phyloP scores from a whole-genome alignment of 2,113 vertebrate genomes.

The Chaenocephalus aceratus region DNA sequence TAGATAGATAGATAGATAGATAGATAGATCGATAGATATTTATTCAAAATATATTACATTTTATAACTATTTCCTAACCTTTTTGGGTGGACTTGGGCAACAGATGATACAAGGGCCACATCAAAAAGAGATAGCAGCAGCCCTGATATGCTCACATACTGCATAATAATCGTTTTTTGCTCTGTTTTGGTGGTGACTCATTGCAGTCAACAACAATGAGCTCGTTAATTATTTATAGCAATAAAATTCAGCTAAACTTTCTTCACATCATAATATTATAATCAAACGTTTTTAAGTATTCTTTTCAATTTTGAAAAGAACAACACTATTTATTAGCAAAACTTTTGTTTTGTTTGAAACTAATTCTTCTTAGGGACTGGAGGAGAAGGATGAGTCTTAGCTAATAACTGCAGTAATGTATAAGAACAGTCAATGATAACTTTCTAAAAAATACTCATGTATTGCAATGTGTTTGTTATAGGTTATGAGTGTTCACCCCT shows the following conservation, averaged over 20 bases:
- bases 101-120: too few species aligned
- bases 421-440: background rate
- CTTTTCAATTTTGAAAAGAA: too few species aligned
- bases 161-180: rapidly evolving
- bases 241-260: background rate
- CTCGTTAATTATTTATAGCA: background rate
- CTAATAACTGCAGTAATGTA: background rate
- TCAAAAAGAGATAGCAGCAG: too few species aligned
- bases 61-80: background rate
- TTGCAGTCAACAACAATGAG: background rate
- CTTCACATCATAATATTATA: background rate
- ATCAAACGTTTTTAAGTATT: too few species aligned
- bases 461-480: background rate
- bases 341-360: background rate
- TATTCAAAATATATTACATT: background rate
- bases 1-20: too few species aligned
- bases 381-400: background rate
- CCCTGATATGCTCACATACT: background rate
- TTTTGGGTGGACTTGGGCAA: background rate
- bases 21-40: background rate
- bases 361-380: background rate
- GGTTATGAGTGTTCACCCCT: background rate
- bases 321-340: background rate
- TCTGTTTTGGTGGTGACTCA: background rate
- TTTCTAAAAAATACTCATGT: background rate